Percentiles rank a stretch among this genome's conserved stretches.
These are phyloP conservation scores for Entomobrya proxima DNA, from an alignment of 2,888 invertebrate genomes.

Conservation along the genomic window DNA sequence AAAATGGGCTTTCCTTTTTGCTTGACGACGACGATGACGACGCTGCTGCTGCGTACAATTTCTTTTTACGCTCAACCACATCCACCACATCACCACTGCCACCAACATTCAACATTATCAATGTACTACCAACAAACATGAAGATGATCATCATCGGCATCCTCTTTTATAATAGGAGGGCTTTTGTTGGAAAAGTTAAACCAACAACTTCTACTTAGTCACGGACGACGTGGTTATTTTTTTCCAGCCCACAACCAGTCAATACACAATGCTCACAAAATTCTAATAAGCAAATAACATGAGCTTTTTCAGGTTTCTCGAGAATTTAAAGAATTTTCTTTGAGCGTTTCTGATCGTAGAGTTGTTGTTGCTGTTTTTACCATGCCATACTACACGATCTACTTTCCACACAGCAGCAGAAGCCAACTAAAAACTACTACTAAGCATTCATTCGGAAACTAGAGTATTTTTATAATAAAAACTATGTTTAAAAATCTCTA, in stretches of 20 bases:
- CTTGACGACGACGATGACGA: neutral
- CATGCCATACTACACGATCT: neutral
- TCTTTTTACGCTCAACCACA: neutral
- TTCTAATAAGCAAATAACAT: constrained; percentile 59
- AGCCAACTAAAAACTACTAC: neutral
- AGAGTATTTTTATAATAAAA: neutral
- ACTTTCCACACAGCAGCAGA: neutral
- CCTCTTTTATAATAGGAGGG: constrained; percentile 36
- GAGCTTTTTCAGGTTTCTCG: constrained; percentile 49
- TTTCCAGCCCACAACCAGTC: constrained; percentile 55
- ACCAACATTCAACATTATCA: neutral
- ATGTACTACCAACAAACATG: constrained; percentile 3
- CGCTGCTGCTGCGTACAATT: constrained; percentile 8
- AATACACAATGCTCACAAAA: constrained; percentile 41
- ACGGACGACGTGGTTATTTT: constrained; percentile 63
- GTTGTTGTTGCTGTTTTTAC: neutral
- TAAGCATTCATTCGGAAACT: constrained; percentile 17
- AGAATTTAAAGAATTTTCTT: constrained; percentile 62
- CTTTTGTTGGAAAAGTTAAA: constrained; percentile 46
- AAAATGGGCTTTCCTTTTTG: constrained; percentile 47
- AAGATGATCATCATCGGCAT: constrained; percentile 61
- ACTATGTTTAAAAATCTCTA: constrained; percentile 19
- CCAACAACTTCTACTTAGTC: constrained; percentile 66
- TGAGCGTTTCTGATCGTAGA: neutral
- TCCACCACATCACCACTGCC: constrained; percentile 6